Evolutionary conservation across 2,113 vertebrate genomes (phyloP).

Genomic region (Pteropus alecto): DNA sequence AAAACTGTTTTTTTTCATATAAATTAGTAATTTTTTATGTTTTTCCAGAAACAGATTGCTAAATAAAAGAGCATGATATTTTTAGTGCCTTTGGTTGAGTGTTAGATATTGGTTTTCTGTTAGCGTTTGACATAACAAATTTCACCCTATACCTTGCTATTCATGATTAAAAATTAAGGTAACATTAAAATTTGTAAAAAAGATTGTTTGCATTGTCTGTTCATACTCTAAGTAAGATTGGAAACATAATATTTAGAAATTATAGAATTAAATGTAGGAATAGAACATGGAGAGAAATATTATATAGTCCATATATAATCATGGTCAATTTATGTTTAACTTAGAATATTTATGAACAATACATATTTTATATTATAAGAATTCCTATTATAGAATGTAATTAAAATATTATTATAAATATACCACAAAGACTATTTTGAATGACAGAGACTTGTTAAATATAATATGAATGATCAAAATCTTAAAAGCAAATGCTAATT

Average conservation of each 20-base stretch:
- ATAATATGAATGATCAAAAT: neutral
- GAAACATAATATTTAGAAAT: neutral
- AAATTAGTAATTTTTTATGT: neutral
- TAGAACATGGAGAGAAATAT: neutral
- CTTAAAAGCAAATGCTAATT: constrained; percentile 10
- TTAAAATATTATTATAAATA: neutral
- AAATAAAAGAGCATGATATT: neutral
- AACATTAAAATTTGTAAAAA: neutral
- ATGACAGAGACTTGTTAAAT: neutral
- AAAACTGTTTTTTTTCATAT: neutral
- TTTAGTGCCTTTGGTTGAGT: neutral
- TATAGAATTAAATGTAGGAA: neutral
- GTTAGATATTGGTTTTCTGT: neutral
- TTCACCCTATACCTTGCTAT: neutral
- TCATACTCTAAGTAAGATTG: neutral
- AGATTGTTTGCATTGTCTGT: neutral
- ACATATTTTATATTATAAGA: neutral
- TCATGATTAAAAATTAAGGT: neutral
- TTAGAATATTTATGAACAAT: constrained; percentile 40
- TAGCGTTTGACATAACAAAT: neutral
- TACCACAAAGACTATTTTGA: constrained; percentile 1
- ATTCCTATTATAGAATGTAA: constrained; percentile 45
- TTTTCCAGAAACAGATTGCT: neutral
- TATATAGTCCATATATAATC: neutral
- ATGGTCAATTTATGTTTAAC: neutral